These are phyloP conservation scores for Drosophila bunnanda DNA, from an alignment of 2,888 invertebrate species.

Conservation along the genomic window DNA sequence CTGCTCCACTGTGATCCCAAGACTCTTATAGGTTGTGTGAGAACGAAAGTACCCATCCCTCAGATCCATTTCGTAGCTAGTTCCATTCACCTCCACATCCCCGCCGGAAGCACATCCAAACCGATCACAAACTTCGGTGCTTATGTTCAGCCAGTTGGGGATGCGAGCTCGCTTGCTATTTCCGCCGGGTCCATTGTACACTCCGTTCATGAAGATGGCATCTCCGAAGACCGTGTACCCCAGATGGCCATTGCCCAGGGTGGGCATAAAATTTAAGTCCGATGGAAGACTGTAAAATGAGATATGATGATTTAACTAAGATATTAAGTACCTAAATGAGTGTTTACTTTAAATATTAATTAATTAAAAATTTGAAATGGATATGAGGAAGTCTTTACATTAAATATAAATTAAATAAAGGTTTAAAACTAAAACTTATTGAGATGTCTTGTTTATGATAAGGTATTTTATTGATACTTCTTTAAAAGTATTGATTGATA, in stretches of 20 bases:
- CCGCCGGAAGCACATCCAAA: slow-evolving; percentile 53
- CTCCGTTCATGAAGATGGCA: slow-evolving; percentile 87
- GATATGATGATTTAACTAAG: neutral
- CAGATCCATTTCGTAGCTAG: slow-evolving; percentile 60
- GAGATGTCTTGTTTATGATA: neutral
- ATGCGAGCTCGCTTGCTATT: slow-evolving; percentile 87
- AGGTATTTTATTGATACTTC: neutral
- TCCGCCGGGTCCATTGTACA: slow-evolving; percentile 87
- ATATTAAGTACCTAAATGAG: too few relatives aligned
- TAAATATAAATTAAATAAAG: too few relatives aligned
- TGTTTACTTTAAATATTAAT: too few relatives aligned
- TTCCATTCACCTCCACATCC: slow-evolving; percentile 41
- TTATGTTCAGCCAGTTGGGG: slow-evolving; percentile 87
- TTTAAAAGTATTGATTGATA: neutral
- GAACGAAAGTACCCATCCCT: slow-evolving; percentile 64
- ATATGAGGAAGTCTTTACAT: neutral
- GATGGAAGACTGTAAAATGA: slow-evolving; percentile 85
- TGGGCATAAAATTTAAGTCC: slow-evolving; percentile 87
- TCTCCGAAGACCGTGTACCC: slow-evolving; percentile 87
- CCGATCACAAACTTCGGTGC: slow-evolving; percentile 56
- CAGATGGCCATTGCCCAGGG: slow-evolving; percentile 87
- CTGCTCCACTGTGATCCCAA: slow-evolving; percentile 63
- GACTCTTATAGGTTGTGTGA: slow-evolving; percentile 20
- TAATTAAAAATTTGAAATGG: neutral
- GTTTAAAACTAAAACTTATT: too few relatives aligned